phyloP scores from a whole-genome alignment of 1,140 invertebrate genomes.

The Mactra quadrangularis region DNA sequence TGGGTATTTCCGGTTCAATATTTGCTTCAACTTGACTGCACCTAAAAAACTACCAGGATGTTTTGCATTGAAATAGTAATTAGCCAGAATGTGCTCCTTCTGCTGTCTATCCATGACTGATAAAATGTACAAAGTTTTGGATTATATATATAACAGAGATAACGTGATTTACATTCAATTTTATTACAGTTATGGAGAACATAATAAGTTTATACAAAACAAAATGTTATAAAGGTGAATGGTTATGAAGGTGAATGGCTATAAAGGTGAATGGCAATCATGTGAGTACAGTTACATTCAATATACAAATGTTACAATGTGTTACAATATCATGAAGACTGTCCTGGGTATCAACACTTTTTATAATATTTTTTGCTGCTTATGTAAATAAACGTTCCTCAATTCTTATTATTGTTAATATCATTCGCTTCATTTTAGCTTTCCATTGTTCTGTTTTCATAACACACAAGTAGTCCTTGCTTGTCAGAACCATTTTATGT shows the following conservation, averaged over 20 bases:
- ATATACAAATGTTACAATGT: no score
- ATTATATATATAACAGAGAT: no score
- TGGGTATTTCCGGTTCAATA: conserved; percentile 3
- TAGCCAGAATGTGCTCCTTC: background rate
- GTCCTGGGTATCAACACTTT: no score
- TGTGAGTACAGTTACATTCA: no score
- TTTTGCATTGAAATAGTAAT: conserved; percentile 11
- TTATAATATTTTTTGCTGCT: no score
- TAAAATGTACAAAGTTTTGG: background rate
- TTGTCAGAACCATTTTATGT: conserved; percentile 30
- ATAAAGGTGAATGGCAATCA: no score
- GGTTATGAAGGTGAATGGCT: no score
- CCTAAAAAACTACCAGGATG: background rate
- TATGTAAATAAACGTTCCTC: conserved; percentile 33
- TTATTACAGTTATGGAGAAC: no score
- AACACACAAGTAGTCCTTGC: conserved; percentile 4
- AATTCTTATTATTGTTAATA: background rate
- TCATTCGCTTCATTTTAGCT: conserved; percentile 18
- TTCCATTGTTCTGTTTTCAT: conserved; percentile 56
- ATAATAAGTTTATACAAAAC: no score
- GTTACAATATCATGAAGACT: no score
- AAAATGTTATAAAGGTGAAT: no score
- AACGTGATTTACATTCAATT: no score
- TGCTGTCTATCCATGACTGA: background rate
- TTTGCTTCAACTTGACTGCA: background rate